Percentiles rank a stretch among this genome's conserved stretches.
These are phyloP conservation scores for Sparus aurata DNA, from an alignment of 2,797 vertebrate species.

Conservation along the genomic window DNA sequence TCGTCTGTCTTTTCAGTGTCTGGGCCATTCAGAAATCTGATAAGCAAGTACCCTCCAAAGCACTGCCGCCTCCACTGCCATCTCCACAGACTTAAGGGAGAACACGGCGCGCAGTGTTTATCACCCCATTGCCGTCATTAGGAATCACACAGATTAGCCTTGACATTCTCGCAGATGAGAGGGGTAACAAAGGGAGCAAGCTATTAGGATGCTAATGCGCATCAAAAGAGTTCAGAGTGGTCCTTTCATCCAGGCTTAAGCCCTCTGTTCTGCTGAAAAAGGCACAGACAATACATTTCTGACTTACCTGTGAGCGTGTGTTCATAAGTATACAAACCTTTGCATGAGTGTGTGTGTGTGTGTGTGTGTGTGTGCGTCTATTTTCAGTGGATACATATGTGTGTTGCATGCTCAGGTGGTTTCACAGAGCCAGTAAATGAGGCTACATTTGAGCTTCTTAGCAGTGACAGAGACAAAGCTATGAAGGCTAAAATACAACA, in stretches of 20 bases:
- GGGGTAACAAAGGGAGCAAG: conserved; percentile 73
- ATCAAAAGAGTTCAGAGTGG: conserved; percentile 74
- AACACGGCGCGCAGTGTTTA: conserved; percentile 72
- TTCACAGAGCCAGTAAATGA: conserved; percentile 38
- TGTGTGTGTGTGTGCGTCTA: not conserved
- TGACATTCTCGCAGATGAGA: conserved; percentile 78
- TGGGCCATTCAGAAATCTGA: conserved; percentile 66
- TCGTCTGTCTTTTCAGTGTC: conserved; percentile 34
- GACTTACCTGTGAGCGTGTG: conserved; percentile 58
- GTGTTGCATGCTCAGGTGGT: conserved; percentile 31
- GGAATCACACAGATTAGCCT: conserved; percentile 80
- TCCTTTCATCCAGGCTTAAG: conserved; percentile 75
- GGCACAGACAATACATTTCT: conserved; percentile 60
- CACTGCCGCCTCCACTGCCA: conserved; percentile 37
- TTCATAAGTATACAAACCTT: conserved; percentile 23
- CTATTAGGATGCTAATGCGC: conserved; percentile 83
- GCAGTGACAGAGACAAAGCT: conserved; percentile 16
- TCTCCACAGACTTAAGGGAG: conserved; percentile 61
- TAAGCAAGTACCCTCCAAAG: conserved; percentile 64
- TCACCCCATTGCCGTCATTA: conserved; percentile 72
- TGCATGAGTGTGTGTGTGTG: conserved; percentile 22
- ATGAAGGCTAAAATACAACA: conserved; percentile 49
- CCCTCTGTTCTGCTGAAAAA: conserved; percentile 58
- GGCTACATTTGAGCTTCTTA: conserved; percentile 45
- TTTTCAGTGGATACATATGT: not conserved